Percentiles rank a stretch among this genome's conserved stretches.
Conservation (phyloP, 2,888 invertebrate species). For the Catocala sponsa region DNA sequence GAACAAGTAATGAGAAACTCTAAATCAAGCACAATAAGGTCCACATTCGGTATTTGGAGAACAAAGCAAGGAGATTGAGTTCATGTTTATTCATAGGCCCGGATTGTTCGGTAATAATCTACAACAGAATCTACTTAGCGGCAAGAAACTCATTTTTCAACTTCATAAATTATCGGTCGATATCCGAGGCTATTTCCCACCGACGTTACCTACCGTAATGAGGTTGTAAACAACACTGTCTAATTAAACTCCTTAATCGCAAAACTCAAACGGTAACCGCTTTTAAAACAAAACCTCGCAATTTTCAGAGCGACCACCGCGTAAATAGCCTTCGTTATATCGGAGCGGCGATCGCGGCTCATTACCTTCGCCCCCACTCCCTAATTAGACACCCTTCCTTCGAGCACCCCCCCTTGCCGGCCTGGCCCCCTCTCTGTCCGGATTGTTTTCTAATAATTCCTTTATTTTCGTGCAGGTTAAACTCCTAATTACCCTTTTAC, state of each 20-base stretch:
- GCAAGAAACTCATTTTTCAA: slow-evolving; percentile 83
- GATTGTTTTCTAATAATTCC: slow-evolving; percentile 87
- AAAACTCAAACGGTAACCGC: slow-evolving; percentile 87
- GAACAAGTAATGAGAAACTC: slow-evolving; percentile 47
- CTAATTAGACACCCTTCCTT: slow-evolving; percentile 83
- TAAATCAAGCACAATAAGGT: slow-evolving; percentile 50
- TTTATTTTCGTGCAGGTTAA: slow-evolving; percentile 80
- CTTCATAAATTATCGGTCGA: slow-evolving; percentile 84
- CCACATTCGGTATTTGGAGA: slow-evolving; percentile 38
- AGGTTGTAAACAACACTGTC: slow-evolving; percentile 87
- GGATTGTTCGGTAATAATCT: slow-evolving; percentile 72
- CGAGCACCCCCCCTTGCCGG: slow-evolving; percentile 46
- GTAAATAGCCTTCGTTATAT: slow-evolving; percentile 86
- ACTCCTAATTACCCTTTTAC: slow-evolving; percentile 74
- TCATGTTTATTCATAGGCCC: slow-evolving; percentile 75
- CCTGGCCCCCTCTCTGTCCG: slow-evolving; percentile 59
- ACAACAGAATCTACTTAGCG: slow-evolving; percentile 72
- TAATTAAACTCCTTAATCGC: slow-evolving; percentile 88
- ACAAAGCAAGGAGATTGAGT: slow-evolving; percentile 57
- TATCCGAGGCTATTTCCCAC: slow-evolving; percentile 78
- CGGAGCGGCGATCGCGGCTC: slow-evolving; percentile 87
- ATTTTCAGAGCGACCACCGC: slow-evolving; percentile 85
- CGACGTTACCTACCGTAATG: slow-evolving; percentile 80
- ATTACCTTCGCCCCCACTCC: slow-evolving; percentile 83
- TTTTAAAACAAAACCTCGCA: slow-evolving; percentile 87